Percentiles rank a stretch among this genome's conserved stretches.
phyloP scores from a whole-genome alignment of 2,797 vertebrate species.

The Mastacembelus armatus region DNA sequence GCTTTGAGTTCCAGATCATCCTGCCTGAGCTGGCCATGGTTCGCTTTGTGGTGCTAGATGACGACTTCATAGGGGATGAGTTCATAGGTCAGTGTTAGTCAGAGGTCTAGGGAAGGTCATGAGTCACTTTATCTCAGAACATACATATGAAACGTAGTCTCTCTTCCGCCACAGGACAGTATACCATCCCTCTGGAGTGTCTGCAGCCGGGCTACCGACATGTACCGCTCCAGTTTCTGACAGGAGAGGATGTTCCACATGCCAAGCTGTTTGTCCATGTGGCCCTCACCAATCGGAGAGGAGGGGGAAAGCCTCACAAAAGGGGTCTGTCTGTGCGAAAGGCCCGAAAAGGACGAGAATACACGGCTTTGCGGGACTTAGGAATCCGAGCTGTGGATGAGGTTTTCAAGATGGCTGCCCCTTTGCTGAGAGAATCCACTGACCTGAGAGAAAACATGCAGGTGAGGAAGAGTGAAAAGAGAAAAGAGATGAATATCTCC shows the following conservation, averaged over 20 bases:
- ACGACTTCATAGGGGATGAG: conserved; percentile 96
- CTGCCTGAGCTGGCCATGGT: conserved; percentile 95
- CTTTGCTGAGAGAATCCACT: conserved; percentile 90
- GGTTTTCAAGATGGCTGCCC: conserved; percentile 91
- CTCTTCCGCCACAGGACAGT: conserved; percentile 82
- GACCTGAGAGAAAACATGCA: conserved; percentile 97
- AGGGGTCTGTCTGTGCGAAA: conserved; percentile 94
- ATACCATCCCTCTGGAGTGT: conserved; percentile 95
- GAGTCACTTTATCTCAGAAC: too few relatives aligned
- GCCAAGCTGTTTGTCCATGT: conserved; percentile 93
- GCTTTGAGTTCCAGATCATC: conserved; percentile 97
- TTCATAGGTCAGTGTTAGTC: conserved; percentile 87
- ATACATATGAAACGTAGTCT: not conserved
- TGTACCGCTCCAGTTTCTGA: conserved; percentile 90
- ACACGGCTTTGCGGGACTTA: conserved; percentile 91
- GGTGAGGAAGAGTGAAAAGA: conserved; percentile 76
- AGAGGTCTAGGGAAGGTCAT: too few relatives aligned
- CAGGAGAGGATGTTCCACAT: conserved; percentile 90
- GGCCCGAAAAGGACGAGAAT: conserved; percentile 90
- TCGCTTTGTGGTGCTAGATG: conserved; percentile 94
- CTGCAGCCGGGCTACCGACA: conserved; percentile 94
- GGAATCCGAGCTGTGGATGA: conserved; percentile 92
- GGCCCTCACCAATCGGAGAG: conserved; percentile 94
- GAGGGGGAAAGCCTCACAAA: conserved; percentile 95
- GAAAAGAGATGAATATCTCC: not conserved